Evolutionary conservation across 2,797 vertebrate species (phyloP), one percentile per base, ranked within the genome.

Genomic region (Pantherophis vulpinus): DNA sequence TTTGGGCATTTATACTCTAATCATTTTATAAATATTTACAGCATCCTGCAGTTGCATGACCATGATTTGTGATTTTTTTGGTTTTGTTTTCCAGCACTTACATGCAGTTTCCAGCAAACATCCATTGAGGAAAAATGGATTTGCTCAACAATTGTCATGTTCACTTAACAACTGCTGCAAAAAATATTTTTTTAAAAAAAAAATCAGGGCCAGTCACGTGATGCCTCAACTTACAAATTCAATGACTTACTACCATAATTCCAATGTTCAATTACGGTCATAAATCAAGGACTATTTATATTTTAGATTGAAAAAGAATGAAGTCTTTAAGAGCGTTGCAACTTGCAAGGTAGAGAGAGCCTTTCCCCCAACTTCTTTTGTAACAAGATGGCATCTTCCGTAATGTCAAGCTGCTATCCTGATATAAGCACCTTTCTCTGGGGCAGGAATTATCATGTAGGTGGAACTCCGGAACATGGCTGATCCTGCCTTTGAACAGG

Each of bases 401-500:
- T 59, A 23, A 18, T 42, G 12, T 59, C 14, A 59, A 29, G 23
- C 66, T 20, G 23, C 13, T 91, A 10, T 16, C 16, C 27, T 13
- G 9, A 25, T 56, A 7, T 37, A 74, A 79, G 55, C 70, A 29
- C 54, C 54, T 74, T 83, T 56, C 74, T 25, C 74, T 25, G 37
- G 74, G 37, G 9, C 18, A 83, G 20, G 74, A 91, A 20, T 42
- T 8, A 10, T 6, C 14, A 18, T 63, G 91, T 63, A 60, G 58
- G 90, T 61, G 58, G 79, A n/a, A 32, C 16, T 51, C 59, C 59
- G 2, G 25, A 51, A 79, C 56, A 58, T 58, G 54, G 90, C 23
- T 47, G 37, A 91, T 86, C 58, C 27, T 86, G 42, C 79, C 42
- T 91, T 86, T 91, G 90, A 86, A 83, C 54, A 91, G 42, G 90